Percentiles rank a stretch among this genome's conserved stretches.
phyloP scores from a whole-genome alignment of 2,113 vertebrate species.

The Abramis brama region DNA sequence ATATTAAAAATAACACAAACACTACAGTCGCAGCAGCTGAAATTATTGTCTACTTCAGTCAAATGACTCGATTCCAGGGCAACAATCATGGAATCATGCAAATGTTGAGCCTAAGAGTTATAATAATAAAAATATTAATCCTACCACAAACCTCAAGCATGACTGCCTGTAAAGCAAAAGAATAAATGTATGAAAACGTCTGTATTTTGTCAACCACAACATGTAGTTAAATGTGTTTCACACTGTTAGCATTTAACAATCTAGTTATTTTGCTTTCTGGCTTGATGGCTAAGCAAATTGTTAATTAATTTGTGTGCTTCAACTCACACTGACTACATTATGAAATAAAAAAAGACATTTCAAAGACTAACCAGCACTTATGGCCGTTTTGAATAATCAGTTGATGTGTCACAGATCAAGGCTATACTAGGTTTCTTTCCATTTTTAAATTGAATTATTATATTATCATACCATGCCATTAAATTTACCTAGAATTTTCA shows the following conservation, averaged over 20 bases:
- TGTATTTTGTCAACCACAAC: not conserved
- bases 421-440: not conserved
- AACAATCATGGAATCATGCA: not conserved
- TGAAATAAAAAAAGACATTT: too few relatives aligned
- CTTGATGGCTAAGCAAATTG: too few relatives aligned
- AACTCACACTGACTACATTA: too few relatives aligned
- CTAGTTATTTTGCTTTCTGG: too few relatives aligned
- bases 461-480: not conserved
- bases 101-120: not conserved
- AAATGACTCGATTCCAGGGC: not conserved
- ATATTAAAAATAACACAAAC: too few relatives aligned
- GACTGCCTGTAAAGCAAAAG: not conserved
- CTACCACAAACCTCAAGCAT: not conserved
- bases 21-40: too few relatives aligned
- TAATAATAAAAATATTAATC: not conserved
- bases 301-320: too few relatives aligned
- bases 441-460: not conserved
- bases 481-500: not conserved
- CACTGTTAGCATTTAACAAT: too few relatives aligned
- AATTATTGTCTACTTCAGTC: not conserved
- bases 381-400: too few relatives aligned
- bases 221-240: too few relatives aligned
- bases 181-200: not conserved
- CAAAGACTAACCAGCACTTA: too few relatives aligned
- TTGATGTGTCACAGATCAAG: too few relatives aligned